These are phyloP conservation scores for Zonotrichia leucophrys DNA, from an alignment of 2,113 vertebrate species.

Conservation along the genomic window DNA sequence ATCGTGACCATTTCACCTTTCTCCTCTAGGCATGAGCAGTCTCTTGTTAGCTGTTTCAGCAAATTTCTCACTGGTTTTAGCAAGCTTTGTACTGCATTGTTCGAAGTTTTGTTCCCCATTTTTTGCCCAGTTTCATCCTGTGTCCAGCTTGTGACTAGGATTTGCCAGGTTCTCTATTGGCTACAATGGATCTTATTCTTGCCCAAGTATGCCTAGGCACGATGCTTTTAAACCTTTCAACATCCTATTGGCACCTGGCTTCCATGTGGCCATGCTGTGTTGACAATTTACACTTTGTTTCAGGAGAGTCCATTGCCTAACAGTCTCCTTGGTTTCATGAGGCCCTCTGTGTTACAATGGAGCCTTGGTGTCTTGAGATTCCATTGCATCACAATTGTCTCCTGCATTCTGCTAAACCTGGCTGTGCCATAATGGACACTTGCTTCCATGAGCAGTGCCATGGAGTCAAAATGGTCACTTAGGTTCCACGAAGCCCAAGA, in stretches of 20 bases:
- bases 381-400: not conserved
- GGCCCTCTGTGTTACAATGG: not conserved
- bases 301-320: too few species aligned
- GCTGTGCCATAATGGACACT: not conserved
- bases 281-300: too few species aligned
- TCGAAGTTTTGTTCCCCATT: not conserved
- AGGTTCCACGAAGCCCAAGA: not conserved
- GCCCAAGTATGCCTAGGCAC: not conserved
- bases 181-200: not conserved
- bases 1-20: not conserved
- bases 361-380: not conserved
- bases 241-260: not conserved
- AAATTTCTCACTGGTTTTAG: not conserved
- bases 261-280: not conserved
- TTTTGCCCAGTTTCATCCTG: not conserved
- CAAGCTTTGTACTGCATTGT: not conserved
- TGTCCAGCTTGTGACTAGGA: not conserved
- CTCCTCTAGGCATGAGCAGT: not conserved
- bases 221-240: not conserved
- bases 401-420: not conserved
- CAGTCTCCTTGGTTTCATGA: too few species aligned
- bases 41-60: not conserved
- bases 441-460: not conserved
- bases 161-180: not conserved
- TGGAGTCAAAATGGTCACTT: not conserved